A percentile compares a stretch with the other conserved stretches of the same genome.
These are phyloP conservation scores for Pangasius mekongensis DNA, from an alignment of 2,797 vertebrate genomes.

Conservation along the genomic window DNA sequence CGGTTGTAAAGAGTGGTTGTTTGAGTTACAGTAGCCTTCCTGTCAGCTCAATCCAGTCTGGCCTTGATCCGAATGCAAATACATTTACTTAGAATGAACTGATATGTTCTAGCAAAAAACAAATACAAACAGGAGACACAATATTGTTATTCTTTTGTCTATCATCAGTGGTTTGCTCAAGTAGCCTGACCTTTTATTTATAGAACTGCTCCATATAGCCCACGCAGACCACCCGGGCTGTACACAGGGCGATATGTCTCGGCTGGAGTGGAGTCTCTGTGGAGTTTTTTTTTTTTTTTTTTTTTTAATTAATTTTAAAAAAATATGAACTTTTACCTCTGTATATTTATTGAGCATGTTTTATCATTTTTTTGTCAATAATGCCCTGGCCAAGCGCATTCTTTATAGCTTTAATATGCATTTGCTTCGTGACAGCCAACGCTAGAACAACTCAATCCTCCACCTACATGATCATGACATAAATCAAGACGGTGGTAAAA, in stretches of 20 bases:
- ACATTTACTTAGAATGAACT: background rate
- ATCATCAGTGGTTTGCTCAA: background rate
- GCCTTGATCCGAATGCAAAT: background rate
- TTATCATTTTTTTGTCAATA: background rate
- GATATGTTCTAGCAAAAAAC: background rate
- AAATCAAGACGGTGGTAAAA: conserved; percentile 22
- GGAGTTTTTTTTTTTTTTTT: too few species aligned
- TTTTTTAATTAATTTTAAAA: background rate
- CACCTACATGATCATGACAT: conserved; percentile 7
- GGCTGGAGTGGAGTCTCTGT: too few species aligned
- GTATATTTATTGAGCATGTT: background rate
- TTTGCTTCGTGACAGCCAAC: background rate
- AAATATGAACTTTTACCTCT: background rate
- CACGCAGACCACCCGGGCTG: background rate
- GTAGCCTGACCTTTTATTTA: conserved; percentile 6
- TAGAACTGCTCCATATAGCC: background rate
- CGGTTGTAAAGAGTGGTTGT: background rate
- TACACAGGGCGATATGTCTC: background rate
- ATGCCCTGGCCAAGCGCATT: background rate
- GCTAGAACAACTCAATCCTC: conserved; percentile 8
- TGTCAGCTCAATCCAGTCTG: background rate
- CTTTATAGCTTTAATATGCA: background rate
- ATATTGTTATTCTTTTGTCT: background rate
- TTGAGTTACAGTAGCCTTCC: too few species aligned
- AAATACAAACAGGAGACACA: background rate